A percentile compares a stretch with the other conserved stretches of the same genome.
phyloP scores from a whole-genome alignment of 2,797 vertebrate species.

The Pseudochromis fuscus region DNA sequence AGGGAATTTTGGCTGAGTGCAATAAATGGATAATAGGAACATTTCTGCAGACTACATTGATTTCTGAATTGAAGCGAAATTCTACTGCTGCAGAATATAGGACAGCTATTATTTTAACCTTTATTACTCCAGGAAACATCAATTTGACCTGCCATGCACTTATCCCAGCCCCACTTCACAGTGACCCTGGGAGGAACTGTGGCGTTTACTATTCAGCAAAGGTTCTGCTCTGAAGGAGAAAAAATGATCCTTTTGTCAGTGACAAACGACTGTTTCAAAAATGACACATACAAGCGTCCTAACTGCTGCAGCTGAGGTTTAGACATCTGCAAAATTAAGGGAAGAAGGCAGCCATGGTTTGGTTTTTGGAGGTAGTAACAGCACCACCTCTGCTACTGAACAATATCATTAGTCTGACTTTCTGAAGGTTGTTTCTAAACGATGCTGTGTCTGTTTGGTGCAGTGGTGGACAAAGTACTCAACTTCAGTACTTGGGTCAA shows the following conservation, averaged over 20 bases:
- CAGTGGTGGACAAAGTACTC: no score
- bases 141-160: slow-evolving; percentile 11
- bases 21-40: slow-evolving; percentile 41
- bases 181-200: background rate
- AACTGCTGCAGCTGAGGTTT: background rate
- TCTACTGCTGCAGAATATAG: slow-evolving; percentile 5
- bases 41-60: slow-evolving; percentile 34
- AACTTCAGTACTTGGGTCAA: no score
- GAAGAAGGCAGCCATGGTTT: no score
- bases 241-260: background rate
- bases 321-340: no score
- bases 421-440: background rate
- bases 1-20: slow-evolving; percentile 23
- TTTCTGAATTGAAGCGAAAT: slow-evolving; percentile 34
- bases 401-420: no score
- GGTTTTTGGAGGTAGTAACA: no score
- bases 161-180: slow-evolving; percentile 6
- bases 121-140: slow-evolving; percentile 21
- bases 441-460: no score
- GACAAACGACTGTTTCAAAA: background rate
- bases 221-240: background rate
- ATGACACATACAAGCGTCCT: background rate
- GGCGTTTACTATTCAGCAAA: slow-evolving; percentile 3
- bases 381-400: no score
- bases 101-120: slow-evolving; percentile 30